phyloP scores from a whole-genome alignment of 2,797 vertebrate species.

The Avahi laniger region DNA sequence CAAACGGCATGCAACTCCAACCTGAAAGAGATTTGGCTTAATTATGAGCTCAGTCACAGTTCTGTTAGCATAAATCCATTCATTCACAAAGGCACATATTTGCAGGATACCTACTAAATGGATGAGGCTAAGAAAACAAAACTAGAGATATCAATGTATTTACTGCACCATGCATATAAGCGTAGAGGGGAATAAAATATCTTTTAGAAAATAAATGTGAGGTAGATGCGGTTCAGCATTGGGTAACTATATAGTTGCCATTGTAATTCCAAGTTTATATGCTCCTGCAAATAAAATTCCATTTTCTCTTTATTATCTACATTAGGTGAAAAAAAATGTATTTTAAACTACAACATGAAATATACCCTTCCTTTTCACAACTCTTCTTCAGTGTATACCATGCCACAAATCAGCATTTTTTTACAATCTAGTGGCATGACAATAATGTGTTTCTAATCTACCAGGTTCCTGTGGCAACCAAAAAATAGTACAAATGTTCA shows the following conservation, averaged over 20 bases:
- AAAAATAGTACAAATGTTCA: constrained; percentile 4
- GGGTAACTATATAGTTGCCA: neutral
- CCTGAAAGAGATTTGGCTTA: constrained; percentile 2
- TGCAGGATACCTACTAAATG: neutral
- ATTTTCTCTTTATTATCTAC: neutral
- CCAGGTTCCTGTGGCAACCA: neutral
- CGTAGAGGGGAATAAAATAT: neutral
- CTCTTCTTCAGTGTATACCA: neutral
- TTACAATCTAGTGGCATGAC: neutral
- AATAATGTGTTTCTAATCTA: neutral
- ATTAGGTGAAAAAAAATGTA: neutral
- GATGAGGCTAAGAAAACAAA: neutral
- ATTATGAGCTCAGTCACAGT: constrained; percentile 15
- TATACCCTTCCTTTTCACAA: neutral
- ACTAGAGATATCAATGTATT: neutral
- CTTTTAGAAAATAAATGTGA: neutral
- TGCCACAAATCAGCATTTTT: neutral
- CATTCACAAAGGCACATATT: neutral
- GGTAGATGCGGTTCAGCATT: neutral
- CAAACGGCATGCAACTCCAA: constrained; percentile 16
- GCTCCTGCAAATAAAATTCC: neutral
- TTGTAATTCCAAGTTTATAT: neutral
- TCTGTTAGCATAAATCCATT: constrained; percentile 10
- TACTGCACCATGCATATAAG: neutral
- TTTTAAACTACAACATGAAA: constrained; percentile 1